A percentile compares a stretch with the other conserved stretches of the same genome.
Conservation (phyloP, 2,888 invertebrate species). For the Empis stercorea region DNA sequence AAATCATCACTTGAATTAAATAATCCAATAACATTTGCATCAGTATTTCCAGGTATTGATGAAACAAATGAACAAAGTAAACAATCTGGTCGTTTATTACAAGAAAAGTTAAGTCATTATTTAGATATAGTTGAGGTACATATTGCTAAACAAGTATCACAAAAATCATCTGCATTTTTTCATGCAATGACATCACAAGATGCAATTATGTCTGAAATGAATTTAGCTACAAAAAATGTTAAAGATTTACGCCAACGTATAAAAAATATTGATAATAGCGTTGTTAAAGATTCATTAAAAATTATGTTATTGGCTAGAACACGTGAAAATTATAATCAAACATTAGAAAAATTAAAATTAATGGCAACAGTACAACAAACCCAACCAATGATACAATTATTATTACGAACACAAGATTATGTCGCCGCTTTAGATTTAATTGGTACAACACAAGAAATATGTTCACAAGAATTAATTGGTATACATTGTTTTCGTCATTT, state of each 20-base stretch:
- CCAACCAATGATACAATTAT: conserved; percentile 89
- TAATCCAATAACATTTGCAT: conserved; percentile 65
- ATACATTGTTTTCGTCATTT: conserved; percentile 92
- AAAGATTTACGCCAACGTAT: conserved; percentile 61
- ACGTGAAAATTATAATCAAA: conserved; percentile 48
- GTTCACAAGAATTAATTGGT: conserved; percentile 79
- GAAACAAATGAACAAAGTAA: conserved; percentile 28
- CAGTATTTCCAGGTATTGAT: conserved; percentile 63
- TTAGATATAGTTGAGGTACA: conserved; percentile 87
- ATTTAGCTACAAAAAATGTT: conserved; percentile 65
- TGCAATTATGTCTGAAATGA: conserved; percentile 89
- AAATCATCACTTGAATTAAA: conserved; percentile 66
- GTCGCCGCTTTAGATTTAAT: conserved; percentile 95
- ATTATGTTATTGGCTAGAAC: conserved; percentile 58
- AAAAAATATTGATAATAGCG: conserved; percentile 58
- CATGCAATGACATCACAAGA: conserved; percentile 98
- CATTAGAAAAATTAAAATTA: conserved; percentile 66
- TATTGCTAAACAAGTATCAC: conserved; percentile 79
- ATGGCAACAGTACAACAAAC: conserved; percentile 96
- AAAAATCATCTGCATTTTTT: conserved; percentile 94
- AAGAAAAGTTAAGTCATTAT: conserved; percentile 87
- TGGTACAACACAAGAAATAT: conserved; percentile 87
- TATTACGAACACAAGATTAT: conserved; percentile 91
- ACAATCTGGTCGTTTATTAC: conserved; percentile 52
- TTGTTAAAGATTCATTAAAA: conserved; percentile 68